Conservation (phyloP, 2,113 vertebrate genomes). For the Trematocara unimaculatum region DNA sequence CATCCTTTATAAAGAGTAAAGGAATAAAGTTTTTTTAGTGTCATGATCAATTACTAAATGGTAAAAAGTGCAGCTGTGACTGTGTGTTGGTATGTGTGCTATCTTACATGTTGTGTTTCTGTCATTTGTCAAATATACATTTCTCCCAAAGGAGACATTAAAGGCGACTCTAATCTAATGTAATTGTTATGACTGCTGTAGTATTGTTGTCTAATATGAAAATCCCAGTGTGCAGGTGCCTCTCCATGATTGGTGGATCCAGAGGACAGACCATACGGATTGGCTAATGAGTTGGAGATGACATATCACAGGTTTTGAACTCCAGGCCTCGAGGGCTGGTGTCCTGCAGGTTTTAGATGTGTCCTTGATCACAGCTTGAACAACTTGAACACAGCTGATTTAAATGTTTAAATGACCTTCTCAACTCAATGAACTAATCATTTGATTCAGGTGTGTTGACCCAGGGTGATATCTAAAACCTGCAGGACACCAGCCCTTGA, state of each 20-base stretch:
- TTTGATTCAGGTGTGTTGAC: neutral
- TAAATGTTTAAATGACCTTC: neutral
- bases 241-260: neutral
- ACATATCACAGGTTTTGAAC: neutral
- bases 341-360: neutral
- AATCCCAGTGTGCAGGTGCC: neutral
- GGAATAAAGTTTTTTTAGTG: accelerated
- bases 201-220: neutral
- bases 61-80: neutral
- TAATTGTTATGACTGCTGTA: neutral
- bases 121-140: neutral
- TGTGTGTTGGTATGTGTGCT: neutral
- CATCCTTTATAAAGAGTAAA: neutral
- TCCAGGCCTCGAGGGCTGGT: neutral
- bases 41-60: neutral
- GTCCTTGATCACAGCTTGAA: neutral
- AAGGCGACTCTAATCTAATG: neutral
- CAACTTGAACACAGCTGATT: neutral
- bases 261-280: neutral
- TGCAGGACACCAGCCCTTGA: neutral
- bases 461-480: neutral
- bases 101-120: neutral
- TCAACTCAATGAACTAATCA: neutral
- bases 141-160: neutral
- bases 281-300: neutral